A percentile compares a stretch with the other conserved stretches of the same genome.
phyloP scores from a whole-genome alignment of 2,888 invertebrate genomes.

The Orthonychiurus folsomi region DNA sequence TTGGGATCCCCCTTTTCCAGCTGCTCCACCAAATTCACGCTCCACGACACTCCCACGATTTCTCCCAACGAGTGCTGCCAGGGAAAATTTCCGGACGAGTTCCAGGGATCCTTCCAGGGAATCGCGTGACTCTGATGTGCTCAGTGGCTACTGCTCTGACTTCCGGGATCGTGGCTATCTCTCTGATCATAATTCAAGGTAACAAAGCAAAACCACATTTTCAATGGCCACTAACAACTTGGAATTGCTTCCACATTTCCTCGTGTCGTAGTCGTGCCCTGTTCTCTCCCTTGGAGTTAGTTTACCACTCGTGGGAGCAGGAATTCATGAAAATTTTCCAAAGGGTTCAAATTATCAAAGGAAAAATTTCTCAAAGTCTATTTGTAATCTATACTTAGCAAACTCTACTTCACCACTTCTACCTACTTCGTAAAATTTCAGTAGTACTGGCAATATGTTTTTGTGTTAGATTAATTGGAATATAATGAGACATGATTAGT shows the following conservation, averaged over 20 bases:
- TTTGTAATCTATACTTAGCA: no score
- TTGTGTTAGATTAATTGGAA: no score
- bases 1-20: constrained; percentile 27
- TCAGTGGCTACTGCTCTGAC: constrained; percentile 58
- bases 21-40: constrained; percentile 40
- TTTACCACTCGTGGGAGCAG: no score
- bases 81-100: constrained; percentile 33
- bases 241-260: background rate
- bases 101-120: constrained; percentile 37
- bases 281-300: background rate
- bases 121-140: constrained; percentile 39
- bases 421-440: no score
- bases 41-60: constrained; percentile 40
- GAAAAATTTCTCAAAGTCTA: no score
- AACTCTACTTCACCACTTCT: no score
- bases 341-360: no score
- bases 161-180: constrained; percentile 64
- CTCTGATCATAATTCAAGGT: constrained; percentile 72
- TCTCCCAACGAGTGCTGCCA: constrained; percentile 22
- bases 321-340: no score
- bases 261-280: background rate
- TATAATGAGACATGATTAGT: no score
- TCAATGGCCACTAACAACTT: no score
- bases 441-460: no score
- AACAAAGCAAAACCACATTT: no score